Base-by-base conservation (phyloP, 1,140 invertebrate species). In the Drosophila pachea region DNA sequence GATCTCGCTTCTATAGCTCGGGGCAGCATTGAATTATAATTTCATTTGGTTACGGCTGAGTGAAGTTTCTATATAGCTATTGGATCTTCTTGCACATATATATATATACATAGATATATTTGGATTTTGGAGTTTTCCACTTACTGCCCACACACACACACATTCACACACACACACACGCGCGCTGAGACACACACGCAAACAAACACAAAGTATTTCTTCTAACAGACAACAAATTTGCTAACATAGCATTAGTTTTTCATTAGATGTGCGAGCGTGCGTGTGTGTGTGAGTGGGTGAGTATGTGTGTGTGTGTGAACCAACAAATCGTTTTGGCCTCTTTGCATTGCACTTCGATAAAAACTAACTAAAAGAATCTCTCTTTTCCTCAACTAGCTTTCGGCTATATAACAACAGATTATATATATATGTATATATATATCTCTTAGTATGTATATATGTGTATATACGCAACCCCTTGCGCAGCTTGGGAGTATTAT, bases 291-390 rank as follows among this genome's bases (percentile, higher is more conserved):
- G 22, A 74, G 40, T 81, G 40, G 5, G 58, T 68, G 60, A 74
- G 36, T 48, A 29, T 56, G 49, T 62, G 31, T 55, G 32, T 64
- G 61, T 74, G 54, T 73, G 55, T 65, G 81, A 84, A 84, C 81
- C 82, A 84, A 86, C 81, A 84, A 86, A 84, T 86, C 81, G 72
- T 79, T 79, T 68, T 83, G 78, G 79, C 79, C 67, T 78, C 56
- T 60, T 59, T 50, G 32, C 43, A 36, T 42, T 66, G 62, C n/a
- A 42, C 16, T 50, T 38, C 29, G 36, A 58, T 47, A 52, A 7
- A 43, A 43, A 45, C 61, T 53, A 68, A 54, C 53, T 36, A 55
- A 64, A 68, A 56, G 45, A 52, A 52, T 55, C 52, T 55, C 33
- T 50, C n/a, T 4, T 40, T 54, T 54, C 63, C 48, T 53, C 63